phyloP scores from a whole-genome alignment of 2,888 invertebrate genomes.

The Drosophila putrida region DNA sequence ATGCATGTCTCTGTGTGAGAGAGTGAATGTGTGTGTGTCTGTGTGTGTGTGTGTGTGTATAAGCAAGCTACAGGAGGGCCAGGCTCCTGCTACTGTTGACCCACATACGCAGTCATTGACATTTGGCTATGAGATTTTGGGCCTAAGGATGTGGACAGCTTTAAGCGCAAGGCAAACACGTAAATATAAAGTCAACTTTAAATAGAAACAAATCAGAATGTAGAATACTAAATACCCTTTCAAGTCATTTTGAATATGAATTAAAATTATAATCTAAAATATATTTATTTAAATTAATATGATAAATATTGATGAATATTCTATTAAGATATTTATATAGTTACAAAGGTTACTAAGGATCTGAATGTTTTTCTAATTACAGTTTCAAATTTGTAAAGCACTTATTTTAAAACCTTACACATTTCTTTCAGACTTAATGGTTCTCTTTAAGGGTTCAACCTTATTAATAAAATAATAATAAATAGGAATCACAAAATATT shows the following conservation, averaged over 20 bases:
- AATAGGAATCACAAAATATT: no score
- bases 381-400: no score
- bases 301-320: no score
- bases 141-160: conserved; percentile 9
- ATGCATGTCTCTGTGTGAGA: background rate
- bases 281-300: no score
- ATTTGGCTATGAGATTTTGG: conserved; percentile 22
- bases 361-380: no score
- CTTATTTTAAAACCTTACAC: no score
- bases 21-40: conserved; percentile 2
- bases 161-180: conserved; percentile 18
- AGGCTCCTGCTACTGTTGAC: conserved; percentile 37
- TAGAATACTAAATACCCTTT: background rate
- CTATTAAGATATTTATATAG: no score
- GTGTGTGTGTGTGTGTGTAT: conserved; percentile 3
- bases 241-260: background rate
- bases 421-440: no score
- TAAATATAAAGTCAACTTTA: background rate
- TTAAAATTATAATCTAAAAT: background rate
- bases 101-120: conserved; percentile 43
- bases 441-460: no score
- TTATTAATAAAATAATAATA: no score
- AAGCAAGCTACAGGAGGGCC: conserved; percentile 2
- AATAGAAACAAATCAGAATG: background rate
- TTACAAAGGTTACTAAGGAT: no score